Evolutionary conservation across 2,797 vertebrate genomes (phyloP).

Genomic region (Threskiornis aethiopicus): DNA sequence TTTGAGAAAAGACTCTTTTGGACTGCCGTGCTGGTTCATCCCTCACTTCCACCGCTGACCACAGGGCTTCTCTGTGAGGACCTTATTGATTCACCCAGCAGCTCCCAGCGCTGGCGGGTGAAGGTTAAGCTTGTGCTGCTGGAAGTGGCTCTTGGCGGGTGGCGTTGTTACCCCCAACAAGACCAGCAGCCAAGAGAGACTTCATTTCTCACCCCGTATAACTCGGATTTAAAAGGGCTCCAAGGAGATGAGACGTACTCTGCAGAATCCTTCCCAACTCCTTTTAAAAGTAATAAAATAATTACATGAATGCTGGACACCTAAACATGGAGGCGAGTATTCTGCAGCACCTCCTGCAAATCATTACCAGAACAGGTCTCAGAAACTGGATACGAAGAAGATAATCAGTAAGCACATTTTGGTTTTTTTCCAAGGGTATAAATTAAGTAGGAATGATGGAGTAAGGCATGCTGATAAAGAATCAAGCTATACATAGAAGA

Average conservation of each 20-base stretch:
- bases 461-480: not conserved
- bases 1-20: not conserved
- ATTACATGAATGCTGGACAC: not conserved
- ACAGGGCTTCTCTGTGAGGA: not conserved
- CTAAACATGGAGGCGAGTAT: accelerated
- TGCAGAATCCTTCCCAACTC: not conserved
- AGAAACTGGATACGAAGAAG: not conserved
- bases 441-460: not conserved
- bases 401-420: not conserved
- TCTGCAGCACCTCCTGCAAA: not conserved
- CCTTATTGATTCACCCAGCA: not conserved
- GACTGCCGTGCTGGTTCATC: not conserved
- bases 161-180: not conserved
- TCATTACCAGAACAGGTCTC: not conserved
- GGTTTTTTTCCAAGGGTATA: not conserved
- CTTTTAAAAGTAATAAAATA: not conserved
- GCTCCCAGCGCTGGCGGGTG: accelerated
- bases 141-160: not conserved
- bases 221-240: not conserved
- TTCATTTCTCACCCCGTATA: not conserved
- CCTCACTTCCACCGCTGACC: accelerated
- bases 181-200: not conserved
- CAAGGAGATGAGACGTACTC: not conserved
- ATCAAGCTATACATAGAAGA: not conserved
- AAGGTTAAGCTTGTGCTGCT: not conserved